Conservation (phyloP, 2,113 vertebrate genomes). For the Solea senegalensis region DNA sequence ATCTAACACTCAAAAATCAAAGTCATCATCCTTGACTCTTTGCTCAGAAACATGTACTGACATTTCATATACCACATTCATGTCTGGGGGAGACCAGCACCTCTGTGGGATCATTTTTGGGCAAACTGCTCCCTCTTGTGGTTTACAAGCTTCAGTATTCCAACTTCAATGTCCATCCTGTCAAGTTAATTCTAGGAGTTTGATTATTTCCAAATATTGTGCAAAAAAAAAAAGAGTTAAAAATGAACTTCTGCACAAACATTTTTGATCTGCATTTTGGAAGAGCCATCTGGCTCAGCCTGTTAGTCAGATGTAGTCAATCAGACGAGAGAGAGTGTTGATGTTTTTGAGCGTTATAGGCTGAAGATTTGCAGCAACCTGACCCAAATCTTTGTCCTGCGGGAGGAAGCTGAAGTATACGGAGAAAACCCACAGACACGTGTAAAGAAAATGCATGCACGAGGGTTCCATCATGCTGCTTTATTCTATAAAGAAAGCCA, state of each 20-base stretch:
- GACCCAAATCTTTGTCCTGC: too few relatives aligned
- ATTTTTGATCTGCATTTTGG: slow-evolving; percentile 24
- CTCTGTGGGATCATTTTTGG: slow-evolving; percentile 17
- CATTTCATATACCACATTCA: not conserved
- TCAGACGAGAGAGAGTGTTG: slow-evolving; percentile 21
- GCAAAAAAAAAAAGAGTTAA: not conserved
- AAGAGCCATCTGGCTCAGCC: not conserved
- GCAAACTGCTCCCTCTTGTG: slow-evolving; percentile 65
- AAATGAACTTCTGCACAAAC: not conserved
- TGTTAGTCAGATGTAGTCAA: slow-evolving; percentile 13
- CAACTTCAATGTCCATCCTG: slow-evolving; percentile 7
- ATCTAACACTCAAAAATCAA: slow-evolving; percentile 11
- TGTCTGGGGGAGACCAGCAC: not conserved
- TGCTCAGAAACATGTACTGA: not conserved
- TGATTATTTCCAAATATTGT: not conserved
- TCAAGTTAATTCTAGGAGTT: not conserved
- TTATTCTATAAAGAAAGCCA: too few relatives aligned
- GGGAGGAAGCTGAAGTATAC: too few relatives aligned
- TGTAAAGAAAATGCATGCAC: too few relatives aligned
- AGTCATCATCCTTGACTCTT: not conserved
- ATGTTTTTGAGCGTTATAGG: slow-evolving; percentile 19
- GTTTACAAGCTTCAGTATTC: slow-evolving; percentile 5
- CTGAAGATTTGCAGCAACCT: slow-evolving; percentile 23
- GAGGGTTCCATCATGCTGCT: too few relatives aligned
- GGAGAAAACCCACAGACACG: too few relatives aligned